A percentile compares a stretch with the other conserved stretches of the same genome.
These are phyloP conservation scores for Ditylenchus weischeri DNA, from an alignment of 2,888 invertebrate species.

Conservation along the genomic window DNA sequence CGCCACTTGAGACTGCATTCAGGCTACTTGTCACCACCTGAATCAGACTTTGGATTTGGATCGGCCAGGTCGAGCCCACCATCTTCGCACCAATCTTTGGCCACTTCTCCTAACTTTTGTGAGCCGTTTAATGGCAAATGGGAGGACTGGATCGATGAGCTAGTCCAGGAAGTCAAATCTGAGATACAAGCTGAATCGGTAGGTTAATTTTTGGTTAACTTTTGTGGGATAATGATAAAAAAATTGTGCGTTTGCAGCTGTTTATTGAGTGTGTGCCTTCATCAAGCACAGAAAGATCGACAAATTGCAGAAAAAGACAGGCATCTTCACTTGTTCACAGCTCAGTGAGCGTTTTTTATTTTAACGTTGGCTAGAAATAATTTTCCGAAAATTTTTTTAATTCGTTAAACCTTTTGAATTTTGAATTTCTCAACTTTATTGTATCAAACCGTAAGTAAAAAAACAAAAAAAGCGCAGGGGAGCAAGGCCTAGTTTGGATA, in stretches of 20 bases:
- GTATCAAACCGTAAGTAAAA: too few species aligned
- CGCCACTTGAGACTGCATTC: not conserved
- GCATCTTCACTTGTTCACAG: not conserved
- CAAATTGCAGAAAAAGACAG: not conserved
- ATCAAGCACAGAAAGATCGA: not conserved
- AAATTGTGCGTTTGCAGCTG: not conserved
- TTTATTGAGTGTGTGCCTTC: not conserved
- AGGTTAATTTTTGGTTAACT: slow-evolving; percentile 4
- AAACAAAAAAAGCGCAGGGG: too few species aligned
- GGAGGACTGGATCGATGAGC: slow-evolving; percentile 41
- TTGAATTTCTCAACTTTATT: too few species aligned
- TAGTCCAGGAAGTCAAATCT: slow-evolving; percentile 48
- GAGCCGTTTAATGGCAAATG: slow-evolving; percentile 24
- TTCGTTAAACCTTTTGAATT: too few species aligned
- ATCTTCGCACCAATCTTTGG: slow-evolving; percentile 8
- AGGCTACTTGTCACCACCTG: slow-evolving; percentile 2
- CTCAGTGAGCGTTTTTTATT: too few species aligned
- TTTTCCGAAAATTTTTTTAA: too few species aligned
- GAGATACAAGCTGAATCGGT: slow-evolving; percentile 39
- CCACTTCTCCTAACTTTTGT: slow-evolving; percentile 20
- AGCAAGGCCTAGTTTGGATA: too few species aligned
- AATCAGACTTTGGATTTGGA: not conserved
- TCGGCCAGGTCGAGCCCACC: not conserved
- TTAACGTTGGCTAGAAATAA: too few species aligned
- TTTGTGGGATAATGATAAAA: not conserved